These are phyloP conservation scores for Notolabrus celidotus DNA, from an alignment of 2,797 vertebrate species.

Conservation along the genomic window DNA sequence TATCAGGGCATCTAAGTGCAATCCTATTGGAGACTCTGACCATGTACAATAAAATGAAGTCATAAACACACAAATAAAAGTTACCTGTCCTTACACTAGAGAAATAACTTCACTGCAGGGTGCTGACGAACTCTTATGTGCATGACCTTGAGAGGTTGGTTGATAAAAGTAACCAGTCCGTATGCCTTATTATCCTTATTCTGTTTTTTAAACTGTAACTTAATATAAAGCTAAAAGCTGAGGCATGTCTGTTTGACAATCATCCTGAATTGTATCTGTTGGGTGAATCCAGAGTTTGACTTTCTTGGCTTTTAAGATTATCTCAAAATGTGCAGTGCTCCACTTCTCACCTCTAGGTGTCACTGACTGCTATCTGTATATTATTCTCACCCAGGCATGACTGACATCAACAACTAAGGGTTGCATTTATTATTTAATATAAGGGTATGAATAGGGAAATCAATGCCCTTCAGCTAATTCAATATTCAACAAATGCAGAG, in stretches of 20 bases:
- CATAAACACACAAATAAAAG: constrained; percentile 10
- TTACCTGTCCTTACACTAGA: neutral
- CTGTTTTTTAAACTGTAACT: neutral
- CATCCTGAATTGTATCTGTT: constrained; percentile 9
- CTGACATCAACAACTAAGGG: constrained; percentile 1
- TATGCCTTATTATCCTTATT: neutral
- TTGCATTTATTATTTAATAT: constrained; percentile 10
- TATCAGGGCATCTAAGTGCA: too few relatives aligned
- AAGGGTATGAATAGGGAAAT: neutral
- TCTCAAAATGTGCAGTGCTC: constrained; percentile 34
- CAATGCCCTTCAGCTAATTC: neutral
- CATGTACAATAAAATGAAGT: constrained; percentile 6
- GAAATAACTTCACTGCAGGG: neutral
- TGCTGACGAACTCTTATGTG: neutral
- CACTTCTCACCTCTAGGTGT: constrained; percentile 77
- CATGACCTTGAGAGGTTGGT: neutral
- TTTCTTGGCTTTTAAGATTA: neutral
- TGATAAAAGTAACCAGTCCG: neutral
- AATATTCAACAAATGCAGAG: constrained; percentile 10
- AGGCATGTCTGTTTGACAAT: neutral
- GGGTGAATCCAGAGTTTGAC: neutral
- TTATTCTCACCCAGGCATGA: neutral
- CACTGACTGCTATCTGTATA: constrained; percentile 67
- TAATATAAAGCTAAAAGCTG: neutral
- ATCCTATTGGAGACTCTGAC: neutral